Conservation (phyloP, 2,888 invertebrate species). For the Deroplatys truncata region DNA sequence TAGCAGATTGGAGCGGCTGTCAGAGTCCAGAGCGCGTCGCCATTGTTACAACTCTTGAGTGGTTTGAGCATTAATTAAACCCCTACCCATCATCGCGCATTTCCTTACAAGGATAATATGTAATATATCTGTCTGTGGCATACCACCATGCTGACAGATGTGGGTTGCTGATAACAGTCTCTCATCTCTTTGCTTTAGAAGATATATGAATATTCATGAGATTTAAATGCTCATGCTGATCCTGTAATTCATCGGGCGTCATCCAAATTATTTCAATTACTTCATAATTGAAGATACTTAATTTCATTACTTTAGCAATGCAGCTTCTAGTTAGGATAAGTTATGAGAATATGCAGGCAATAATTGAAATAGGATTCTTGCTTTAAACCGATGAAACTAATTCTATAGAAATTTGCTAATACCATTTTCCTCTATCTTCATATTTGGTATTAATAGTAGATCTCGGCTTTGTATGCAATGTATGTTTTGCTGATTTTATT, state of each 20-base stretch:
- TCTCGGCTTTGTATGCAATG: too few relatives aligned
- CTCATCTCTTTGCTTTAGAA: neutral
- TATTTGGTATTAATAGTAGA: too few relatives aligned
- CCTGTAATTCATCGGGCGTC: neutral
- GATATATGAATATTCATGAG: neutral
- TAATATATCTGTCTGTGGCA: neutral
- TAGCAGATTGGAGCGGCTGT: neutral
- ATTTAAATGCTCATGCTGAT: neutral
- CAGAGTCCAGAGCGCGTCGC: neutral
- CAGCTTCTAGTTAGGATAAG: too few relatives aligned
- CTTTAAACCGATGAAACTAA: too few relatives aligned
- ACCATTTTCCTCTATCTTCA: too few relatives aligned
- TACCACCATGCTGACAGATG: neutral
- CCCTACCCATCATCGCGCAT: neutral
- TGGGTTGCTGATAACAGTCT: neutral
- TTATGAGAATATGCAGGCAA: too few relatives aligned
- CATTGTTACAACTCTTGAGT: slow-evolving; percentile 2
- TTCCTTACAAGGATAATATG: neutral
- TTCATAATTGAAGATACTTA: too few relatives aligned
- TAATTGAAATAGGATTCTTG: too few relatives aligned
- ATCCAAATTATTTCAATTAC: too few relatives aligned
- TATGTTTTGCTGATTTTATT: too few relatives aligned
- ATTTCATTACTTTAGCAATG: too few relatives aligned
- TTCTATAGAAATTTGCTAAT: too few relatives aligned
- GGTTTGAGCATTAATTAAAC: neutral